Evolutionary conservation across 1,140 invertebrate genomes (phyloP).

Genomic region (Drosophila kikkawai): DNA sequence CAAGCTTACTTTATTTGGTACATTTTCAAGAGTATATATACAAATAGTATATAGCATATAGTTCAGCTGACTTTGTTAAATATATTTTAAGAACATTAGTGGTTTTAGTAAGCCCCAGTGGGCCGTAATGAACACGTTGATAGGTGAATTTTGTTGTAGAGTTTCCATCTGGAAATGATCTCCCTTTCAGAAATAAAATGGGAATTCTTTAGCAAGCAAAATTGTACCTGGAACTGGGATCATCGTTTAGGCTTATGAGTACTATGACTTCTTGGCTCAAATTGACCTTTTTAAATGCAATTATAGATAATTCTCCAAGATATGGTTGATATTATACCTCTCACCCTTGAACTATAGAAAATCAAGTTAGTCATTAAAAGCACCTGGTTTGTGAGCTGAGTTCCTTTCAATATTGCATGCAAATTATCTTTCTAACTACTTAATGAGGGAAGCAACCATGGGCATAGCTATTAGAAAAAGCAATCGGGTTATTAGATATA

Average conservation of each 20-base stretch:
- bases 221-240: neutral
- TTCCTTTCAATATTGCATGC: neutral
- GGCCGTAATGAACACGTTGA: too few relatives aligned
- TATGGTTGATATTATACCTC: neutral
- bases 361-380: neutral
- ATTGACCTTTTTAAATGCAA: neutral
- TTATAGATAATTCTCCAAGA: neutral
- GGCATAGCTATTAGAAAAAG: neutral
- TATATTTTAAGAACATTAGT: neutral
- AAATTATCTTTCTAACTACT: constrained; percentile 6
- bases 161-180: too few relatives aligned
- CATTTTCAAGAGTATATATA: neutral
- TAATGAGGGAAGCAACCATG: neutral
- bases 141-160: too few relatives aligned
- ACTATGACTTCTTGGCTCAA: neutral
- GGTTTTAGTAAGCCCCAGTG: neutral
- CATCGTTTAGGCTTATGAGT: too few relatives aligned
- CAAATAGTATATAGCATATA: neutral
- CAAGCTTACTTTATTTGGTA: neutral
- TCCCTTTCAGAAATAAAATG: neutral
- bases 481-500: neutral
- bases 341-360: neutral
- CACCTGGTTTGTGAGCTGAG: neutral
- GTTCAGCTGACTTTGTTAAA: neutral
- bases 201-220: too few relatives aligned